A percentile compares a stretch with the other conserved stretches of the same genome.
Conservation (phyloP, 2,113 vertebrate species). For the Lophotis ruficrista region DNA sequence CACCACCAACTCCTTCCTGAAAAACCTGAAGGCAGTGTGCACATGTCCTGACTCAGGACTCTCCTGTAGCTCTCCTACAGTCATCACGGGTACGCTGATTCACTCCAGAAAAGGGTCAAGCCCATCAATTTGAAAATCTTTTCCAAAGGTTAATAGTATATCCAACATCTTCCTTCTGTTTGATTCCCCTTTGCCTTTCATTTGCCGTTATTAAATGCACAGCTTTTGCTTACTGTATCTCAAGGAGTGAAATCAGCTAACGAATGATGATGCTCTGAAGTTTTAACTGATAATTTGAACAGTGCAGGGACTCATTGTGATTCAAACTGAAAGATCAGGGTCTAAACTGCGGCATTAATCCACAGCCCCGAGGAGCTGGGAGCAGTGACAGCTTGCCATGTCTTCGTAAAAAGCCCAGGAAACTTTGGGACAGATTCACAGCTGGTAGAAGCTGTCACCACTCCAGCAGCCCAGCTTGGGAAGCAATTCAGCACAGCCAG, state of each 20-base stretch:
- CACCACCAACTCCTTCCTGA: not conserved
- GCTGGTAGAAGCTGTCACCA: conserved; percentile 33
- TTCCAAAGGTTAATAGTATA: not conserved
- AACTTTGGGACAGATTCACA: conserved; percentile 34
- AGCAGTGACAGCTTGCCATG: conserved; percentile 9
- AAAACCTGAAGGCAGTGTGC: not conserved
- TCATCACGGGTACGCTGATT: not conserved
- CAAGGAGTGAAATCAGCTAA: not conserved
- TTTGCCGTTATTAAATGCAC: not conserved
- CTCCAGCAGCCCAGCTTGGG: conserved; percentile 8
- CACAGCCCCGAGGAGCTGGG: not conserved
- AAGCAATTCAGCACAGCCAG: conserved; percentile 46
- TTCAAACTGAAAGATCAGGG: not conserved
- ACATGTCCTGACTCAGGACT: not conserved
- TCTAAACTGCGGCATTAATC: not conserved
- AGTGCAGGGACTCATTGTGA: not conserved
- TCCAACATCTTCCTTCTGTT: not conserved
- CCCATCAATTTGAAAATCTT: not conserved
- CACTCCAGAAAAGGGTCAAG: not conserved
- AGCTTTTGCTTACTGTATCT: not conserved
- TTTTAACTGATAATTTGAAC: not conserved
- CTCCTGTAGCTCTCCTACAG: not conserved
- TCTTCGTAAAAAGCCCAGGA: not conserved
- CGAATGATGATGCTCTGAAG: not conserved
- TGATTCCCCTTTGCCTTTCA: not conserved